A percentile compares a stretch with the other conserved stretches of the same genome.
Evolutionary conservation across 2,113 vertebrate genomes (phyloP).

Genomic region (Pteruthius melanotis): DNA sequence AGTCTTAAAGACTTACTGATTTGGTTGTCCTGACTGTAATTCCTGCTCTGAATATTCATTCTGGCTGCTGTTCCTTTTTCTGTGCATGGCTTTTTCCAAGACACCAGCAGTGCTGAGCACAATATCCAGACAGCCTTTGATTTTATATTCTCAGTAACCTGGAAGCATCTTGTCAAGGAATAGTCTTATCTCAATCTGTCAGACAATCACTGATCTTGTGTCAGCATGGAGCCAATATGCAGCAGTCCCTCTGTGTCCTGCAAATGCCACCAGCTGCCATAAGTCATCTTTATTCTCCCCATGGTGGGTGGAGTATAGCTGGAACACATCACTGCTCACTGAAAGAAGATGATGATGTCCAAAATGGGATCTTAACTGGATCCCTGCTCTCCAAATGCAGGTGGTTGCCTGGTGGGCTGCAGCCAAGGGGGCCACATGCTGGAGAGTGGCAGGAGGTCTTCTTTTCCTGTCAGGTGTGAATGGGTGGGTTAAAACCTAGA

Average conservation of each 20-base stretch:
- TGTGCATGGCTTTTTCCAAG: not conserved
- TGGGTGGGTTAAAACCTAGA: not conserved
- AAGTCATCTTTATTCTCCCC: not conserved
- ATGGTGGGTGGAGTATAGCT: accelerated
- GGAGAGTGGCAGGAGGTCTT: accelerated
- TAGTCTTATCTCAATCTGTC: not conserved
- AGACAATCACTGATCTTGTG: not conserved
- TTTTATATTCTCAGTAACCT: not conserved
- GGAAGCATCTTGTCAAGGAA: not conserved
- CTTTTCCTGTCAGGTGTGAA: not conserved
- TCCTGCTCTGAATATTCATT: not conserved
- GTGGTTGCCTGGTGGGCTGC: not conserved
- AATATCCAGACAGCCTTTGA: not conserved
- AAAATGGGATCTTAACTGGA: not conserved
- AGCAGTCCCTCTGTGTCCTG: not conserved
- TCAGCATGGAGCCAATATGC: not conserved
- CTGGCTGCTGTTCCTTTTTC: not conserved
- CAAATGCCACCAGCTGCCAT: not conserved
- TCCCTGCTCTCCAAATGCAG: not conserved
- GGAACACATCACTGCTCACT: not conserved
- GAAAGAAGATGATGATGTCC: not conserved
- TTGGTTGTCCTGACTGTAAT: not conserved
- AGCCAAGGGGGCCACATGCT: accelerated
- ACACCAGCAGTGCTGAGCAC: accelerated
- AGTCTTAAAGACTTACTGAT: not conserved